A percentile compares a stretch with the other conserved stretches of the same genome.
Evolutionary conservation across 2,113 vertebrate genomes (phyloP).

Genomic region (Pyxicephalus adspersus): DNA sequence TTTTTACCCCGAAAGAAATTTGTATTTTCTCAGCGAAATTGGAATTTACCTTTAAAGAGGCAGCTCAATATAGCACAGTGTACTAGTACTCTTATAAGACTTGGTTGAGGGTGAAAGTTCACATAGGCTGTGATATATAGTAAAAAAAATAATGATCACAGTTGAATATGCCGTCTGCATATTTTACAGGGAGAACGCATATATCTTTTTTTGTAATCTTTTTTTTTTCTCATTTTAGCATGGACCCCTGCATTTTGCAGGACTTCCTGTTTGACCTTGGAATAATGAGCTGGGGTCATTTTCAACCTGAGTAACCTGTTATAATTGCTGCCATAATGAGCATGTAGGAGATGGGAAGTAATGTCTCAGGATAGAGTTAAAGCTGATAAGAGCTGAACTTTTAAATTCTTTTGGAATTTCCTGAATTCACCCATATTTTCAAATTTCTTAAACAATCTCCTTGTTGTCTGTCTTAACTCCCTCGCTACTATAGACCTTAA

Average conservation of each 20-base stretch:
- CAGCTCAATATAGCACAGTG: too few relatives aligned
- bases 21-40: too few relatives aligned
- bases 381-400: neutral
- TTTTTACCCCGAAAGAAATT: too few relatives aligned
- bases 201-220: too few relatives aligned
- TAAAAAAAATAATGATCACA: neutral
- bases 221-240: neutral
- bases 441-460: too few relatives aligned
- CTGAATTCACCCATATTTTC: neutral
- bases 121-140: neutral
- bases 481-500: too few relatives aligned
- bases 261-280: slow-evolving; percentile 14
- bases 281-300: slow-evolving; percentile 39
- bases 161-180: slow-evolving; percentile 16
- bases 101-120: neutral
- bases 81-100: neutral
- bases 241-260: neutral
- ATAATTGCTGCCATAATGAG: slow-evolving; percentile 46
- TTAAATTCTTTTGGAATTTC: neutral
- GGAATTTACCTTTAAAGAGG: too few relatives aligned
- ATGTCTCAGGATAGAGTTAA: neutral
- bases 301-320: slow-evolving; percentile 30
- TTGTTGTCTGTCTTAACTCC: too few relatives aligned
- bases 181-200: slow-evolving; percentile 17
- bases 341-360: neutral